phyloP scores from a whole-genome alignment of 2,113 vertebrate genomes.

The Odocoileus hemionus region DNA sequence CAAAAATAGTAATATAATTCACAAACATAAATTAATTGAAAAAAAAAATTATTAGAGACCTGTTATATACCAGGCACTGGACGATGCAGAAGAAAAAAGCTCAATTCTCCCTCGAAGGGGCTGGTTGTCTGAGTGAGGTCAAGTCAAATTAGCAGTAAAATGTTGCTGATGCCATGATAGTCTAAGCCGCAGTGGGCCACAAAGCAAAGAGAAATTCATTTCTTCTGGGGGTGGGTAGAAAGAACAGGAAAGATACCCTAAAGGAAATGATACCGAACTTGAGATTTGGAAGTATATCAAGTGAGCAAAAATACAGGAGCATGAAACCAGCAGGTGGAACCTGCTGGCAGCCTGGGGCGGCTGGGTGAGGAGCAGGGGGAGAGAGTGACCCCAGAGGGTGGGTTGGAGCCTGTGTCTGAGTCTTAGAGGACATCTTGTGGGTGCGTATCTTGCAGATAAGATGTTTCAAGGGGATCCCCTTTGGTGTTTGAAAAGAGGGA shows the following conservation, averaged over 20 bases:
- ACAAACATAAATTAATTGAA: background rate
- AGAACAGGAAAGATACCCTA: background rate
- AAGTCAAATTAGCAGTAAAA: background rate
- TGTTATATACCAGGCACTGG: background rate
- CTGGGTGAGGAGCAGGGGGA: background rate
- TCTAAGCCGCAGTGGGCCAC: background rate
- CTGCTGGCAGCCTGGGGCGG: accelerated
- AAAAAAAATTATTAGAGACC: background rate
- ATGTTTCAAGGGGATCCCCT: background rate
- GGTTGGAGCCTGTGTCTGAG: background rate
- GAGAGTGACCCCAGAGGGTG: too few species aligned
- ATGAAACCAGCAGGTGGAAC: background rate
- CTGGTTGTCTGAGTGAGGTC: background rate
- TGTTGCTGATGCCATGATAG: background rate
- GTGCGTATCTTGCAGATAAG: background rate
- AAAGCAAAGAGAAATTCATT: background rate
- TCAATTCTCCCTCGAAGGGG: background rate
- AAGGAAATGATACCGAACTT: background rate
- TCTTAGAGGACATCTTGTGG: accelerated
- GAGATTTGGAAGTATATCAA: background rate
- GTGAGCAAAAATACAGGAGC: background rate
- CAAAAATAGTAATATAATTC: background rate
- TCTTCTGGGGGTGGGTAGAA: background rate
- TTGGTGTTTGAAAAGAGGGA: background rate
- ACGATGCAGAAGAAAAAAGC: background rate